Conservation (phyloP, 1,140 invertebrate genomes). For the Drosophila sucinea region DNA sequence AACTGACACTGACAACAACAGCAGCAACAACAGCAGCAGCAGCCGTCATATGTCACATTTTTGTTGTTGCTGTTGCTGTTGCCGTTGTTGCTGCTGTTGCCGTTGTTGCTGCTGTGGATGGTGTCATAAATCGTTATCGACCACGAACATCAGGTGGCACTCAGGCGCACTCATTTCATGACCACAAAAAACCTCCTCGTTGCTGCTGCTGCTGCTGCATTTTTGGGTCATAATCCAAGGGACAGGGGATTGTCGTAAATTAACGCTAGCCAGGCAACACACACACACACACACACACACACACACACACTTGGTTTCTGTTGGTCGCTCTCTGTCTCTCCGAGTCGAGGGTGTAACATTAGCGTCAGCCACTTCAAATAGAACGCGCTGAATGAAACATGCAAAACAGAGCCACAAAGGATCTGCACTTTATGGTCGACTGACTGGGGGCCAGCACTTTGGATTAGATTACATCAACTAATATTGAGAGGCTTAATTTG, state of each 20-base stretch:
- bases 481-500: conserved; percentile 12
- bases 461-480: conserved; percentile 49
- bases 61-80: conserved; percentile 29
- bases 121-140: conserved; percentile 83
- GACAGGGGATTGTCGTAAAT: conserved; percentile 75
- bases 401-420: conserved; percentile 67
- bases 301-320: background rate
- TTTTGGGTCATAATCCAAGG: conserved; percentile 59
- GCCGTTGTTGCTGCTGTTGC: conserved; percentile 37
- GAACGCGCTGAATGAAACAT: conserved; percentile 43
- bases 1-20: conserved; percentile 51
- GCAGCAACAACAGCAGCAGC: conserved; percentile 2
- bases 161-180: conserved; percentile 62
- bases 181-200: conserved; percentile 21
- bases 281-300: conserved; percentile 34
- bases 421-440: conserved; percentile 69
- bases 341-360: conserved; percentile 55
- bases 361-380: conserved; percentile 63
- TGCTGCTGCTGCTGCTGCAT: conserved; percentile 42
- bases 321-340: background rate
- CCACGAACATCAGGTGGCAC: conserved; percentile 82
- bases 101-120: conserved; percentile 39
- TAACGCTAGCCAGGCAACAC: conserved; percentile 55
- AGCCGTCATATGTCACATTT: conserved; percentile 28
- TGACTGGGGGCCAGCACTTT: conserved; percentile 19